Evolutionary conservation across 1,140 invertebrate genomes (phyloP), one percentile per base, ranked within the genome.

Genomic region (Apis laboriosa): DNA sequence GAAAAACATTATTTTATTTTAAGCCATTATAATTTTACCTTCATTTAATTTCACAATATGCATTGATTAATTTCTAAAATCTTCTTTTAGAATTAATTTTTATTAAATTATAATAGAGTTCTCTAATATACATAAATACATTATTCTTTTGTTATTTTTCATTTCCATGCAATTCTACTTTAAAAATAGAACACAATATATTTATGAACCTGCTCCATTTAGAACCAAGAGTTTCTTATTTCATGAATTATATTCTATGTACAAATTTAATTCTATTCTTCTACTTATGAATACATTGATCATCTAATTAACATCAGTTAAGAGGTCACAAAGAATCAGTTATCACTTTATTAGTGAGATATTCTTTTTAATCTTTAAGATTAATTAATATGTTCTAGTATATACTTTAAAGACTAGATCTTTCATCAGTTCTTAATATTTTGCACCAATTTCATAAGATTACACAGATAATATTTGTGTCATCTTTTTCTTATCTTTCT

Each of bases 331-430:
- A 66, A 83, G 51, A 83, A 78, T 78, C 67, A 72, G 58, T 49
- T 74, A 28, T 55, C 28, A 63, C 43, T 63, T 9, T 71, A 43
- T 77, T 78, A 61, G 5, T 68, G 8, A 43, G n/a, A 61, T 43
- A n/a, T 78, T 71, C 1, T 17, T 58, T 71, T 5, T 28, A 53
- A 78, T 71, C n/a, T 56, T 58, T 49, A 68, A 53, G 49, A 56
- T 78, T 51, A 11, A 51, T 15, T 78, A 83, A 63, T 78, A 64
- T 72, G 78, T 72, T 72, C 58, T 71, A 53, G 67, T 53, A 83
- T 83, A 83, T 83, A 83, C 75, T 78, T 78, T 56, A n/a, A 72
- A 77, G 81, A 83, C 81, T 83, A 78, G 80, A 83, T 55, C 56
- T 83, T 49, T 70, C 24, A 49, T 83, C 74, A 83, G 73, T 77